A percentile compares a stretch with the other conserved stretches of the same genome.
phyloP scores from a whole-genome alignment of 2,113 vertebrate species.

The Arenaria interpres region DNA sequence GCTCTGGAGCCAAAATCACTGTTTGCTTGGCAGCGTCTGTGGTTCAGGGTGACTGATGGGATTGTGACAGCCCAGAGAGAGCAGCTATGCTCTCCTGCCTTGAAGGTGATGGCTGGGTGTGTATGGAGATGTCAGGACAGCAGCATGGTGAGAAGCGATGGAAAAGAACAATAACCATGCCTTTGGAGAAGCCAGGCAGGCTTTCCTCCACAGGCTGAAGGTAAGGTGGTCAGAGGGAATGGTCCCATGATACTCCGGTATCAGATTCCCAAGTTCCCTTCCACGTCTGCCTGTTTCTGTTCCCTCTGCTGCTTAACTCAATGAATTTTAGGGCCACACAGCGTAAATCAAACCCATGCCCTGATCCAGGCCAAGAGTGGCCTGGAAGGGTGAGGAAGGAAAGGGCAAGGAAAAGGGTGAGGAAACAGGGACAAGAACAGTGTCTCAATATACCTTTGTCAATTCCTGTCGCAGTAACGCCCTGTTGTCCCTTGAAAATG shows the following conservation, averaged over 20 bases:
- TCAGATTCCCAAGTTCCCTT: background rate
- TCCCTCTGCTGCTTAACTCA: background rate
- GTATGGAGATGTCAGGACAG: background rate
- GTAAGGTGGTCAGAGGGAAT: background rate
- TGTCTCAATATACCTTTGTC: background rate
- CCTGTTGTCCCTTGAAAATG: background rate
- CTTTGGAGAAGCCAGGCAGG: background rate
- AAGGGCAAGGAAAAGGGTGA: background rate
- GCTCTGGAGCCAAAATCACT: background rate
- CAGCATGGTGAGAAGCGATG: background rate
- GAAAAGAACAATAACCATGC: background rate
- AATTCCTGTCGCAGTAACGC: background rate
- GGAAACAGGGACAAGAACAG: background rate
- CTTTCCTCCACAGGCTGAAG: background rate
- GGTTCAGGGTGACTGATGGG: background rate
- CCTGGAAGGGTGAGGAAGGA: background rate
- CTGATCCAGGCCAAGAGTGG: background rate
- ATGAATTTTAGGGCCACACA: accelerated
- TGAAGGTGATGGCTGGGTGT: background rate
- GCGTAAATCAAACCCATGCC: background rate
- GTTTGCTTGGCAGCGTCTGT: background rate
- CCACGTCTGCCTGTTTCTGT: background rate
- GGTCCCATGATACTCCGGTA: background rate
- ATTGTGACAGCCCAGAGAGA: background rate
- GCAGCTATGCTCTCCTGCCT: background rate